Conservation (phyloP, 1,140 invertebrate genomes). For the Oryzaephilus surinamensis region DNA sequence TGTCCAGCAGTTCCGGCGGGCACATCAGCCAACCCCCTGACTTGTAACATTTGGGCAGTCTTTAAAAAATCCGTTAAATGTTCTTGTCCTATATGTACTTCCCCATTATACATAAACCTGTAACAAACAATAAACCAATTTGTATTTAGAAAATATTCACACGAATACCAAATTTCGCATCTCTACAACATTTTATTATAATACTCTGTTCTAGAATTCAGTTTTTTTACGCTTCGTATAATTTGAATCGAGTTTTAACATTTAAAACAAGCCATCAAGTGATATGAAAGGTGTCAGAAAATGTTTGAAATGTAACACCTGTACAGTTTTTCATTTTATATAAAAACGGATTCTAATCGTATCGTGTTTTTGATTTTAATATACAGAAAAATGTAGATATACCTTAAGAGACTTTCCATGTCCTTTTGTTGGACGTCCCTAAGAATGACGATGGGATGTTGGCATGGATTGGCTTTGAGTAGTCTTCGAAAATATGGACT, state of each 20-base stretch:
- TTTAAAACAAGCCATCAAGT: constrained; percentile 8
- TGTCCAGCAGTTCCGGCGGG: constrained; percentile 39
- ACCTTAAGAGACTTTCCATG: constrained; percentile 80
- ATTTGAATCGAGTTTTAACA: constrained; percentile 6
- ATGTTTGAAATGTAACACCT: constrained; percentile 8
- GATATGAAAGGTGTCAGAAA: constrained; percentile 9
- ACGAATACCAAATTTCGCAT: constrained; percentile 5
- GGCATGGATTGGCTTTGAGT: constrained; percentile 85
- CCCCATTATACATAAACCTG: constrained; percentile 90
- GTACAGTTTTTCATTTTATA: too few relatives aligned
- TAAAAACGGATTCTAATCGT: too few relatives aligned
- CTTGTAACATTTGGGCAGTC: constrained; percentile 82
- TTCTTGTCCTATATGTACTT: constrained; percentile 85
- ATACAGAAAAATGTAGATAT: constrained; percentile 10
- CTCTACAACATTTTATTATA: background rate
- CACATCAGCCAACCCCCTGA: constrained; percentile 80
- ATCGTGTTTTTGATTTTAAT: constrained; percentile 1
- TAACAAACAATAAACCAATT: too few relatives aligned
- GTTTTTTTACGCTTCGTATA: constrained; percentile 2
- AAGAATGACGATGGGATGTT: constrained; percentile 87
- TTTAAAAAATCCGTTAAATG: constrained; percentile 79
- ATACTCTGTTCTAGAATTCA: too few relatives aligned
- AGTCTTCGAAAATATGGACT: constrained; percentile 84
- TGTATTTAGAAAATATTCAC: too few relatives aligned
- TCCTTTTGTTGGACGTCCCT: constrained; percentile 79